Base-by-base conservation (phyloP, 2,797 vertebrate genomes). In the Scolopax bukidnonensis region DNA sequence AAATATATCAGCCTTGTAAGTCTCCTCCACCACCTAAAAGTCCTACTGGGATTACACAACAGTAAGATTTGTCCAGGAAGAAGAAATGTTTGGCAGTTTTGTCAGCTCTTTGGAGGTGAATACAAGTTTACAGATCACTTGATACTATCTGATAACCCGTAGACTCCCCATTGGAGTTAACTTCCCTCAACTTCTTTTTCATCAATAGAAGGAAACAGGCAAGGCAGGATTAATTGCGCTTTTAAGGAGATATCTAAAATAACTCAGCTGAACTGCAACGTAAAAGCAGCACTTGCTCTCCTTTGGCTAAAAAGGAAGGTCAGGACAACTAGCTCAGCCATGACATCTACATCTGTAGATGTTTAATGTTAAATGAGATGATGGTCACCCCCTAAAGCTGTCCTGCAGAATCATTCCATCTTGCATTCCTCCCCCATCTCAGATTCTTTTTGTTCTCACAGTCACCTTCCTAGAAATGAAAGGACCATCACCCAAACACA, bases 1-100 rank as follows among this genome's bases (percentile, higher is more conserved):
- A 94, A 91, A 86, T 63, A 53, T 77, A 77, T 61, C 60, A 54
- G 86, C 67, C 80, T 95, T 78, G 7, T 45, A 87, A 78, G n/a
- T 85, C 54, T 94, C 50, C 50, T 61, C 65, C 60, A 63, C n/a
- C 36, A 87, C 64, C 50, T 77, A 13, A 20, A 91, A 90, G 56
- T 73, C 59, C 40, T 79, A 40, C 24, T 79, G 70, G 30, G 50
- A 68, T 74, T 28, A 64, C 7, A 7, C 33, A 68, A 57, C 24
- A 32, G 12, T 41, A 92, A 83, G 53, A 69, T 59, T 65, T 87
- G 33, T 40, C 30, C 32, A 74, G 41, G 74, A 89, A 86, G 40
- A 92, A n/a, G 33, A 93, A 48, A 67, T 9, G 21, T 48, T 76
- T 63, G 40, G 11, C 51, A 67, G 36, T 57, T 92, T 53, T 67